These are phyloP conservation scores for Drosophila arizonae DNA, from an alignment of 1,140 invertebrate genomes.

Conservation along the genomic window DNA sequence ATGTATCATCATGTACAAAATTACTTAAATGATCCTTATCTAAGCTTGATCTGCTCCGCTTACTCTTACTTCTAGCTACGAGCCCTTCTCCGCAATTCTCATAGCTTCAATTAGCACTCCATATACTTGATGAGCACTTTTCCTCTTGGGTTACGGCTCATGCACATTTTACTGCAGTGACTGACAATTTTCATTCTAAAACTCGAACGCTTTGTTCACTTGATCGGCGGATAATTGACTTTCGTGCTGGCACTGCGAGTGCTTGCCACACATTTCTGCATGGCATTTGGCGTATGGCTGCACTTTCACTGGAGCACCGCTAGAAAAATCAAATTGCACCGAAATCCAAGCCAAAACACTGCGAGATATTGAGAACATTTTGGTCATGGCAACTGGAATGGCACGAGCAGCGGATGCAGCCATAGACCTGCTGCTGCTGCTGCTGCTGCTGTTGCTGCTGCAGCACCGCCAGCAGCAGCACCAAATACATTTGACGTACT, in stretches of 20 bases:
- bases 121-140: neutral
- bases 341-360: conserved; percentile 58
- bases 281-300: conserved; percentile 10
- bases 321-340: conserved; percentile 24
- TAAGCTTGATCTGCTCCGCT: too few species aligned
- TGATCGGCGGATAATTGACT: neutral
- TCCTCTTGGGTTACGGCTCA: too few species aligned
- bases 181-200: neutral
- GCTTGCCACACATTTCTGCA: conserved; percentile 26
- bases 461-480: conserved; percentile 13
- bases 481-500: conserved; percentile 52
- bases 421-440: neutral
- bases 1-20: too few species aligned
- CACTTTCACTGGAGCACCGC: conserved; percentile 39
- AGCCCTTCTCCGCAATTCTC: neutral
- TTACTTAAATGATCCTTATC: too few species aligned
- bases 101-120: neutral
- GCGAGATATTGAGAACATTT: conserved; percentile 68
- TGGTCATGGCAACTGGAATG: conserved; percentile 72
- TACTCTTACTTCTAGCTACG: neutral
- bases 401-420: conserved; percentile 54
- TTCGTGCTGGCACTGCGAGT: conserved; percentile 7
- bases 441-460: neutral
- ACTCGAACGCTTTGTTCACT: neutral
- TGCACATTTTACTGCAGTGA: too few species aligned